phyloP scores from a whole-genome alignment of 2,797 vertebrate species.

The Sebastes hopkinsi region DNA sequence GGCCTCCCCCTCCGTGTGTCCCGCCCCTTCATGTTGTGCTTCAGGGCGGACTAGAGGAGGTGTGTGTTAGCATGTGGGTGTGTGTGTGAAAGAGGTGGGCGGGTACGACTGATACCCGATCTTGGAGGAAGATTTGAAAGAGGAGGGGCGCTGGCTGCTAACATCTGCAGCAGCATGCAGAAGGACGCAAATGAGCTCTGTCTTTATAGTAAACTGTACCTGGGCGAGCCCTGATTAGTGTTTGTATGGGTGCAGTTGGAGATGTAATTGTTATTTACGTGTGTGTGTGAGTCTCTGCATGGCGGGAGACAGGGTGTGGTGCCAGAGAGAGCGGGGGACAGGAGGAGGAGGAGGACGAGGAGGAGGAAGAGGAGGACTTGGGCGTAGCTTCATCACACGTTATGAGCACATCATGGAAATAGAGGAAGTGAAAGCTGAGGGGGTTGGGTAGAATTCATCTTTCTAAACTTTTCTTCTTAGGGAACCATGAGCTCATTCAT shows the following conservation, averaged over 20 bases:
- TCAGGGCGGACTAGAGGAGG: constrained; percentile 17
- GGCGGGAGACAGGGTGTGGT: constrained; percentile 56
- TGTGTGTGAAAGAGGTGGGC: constrained; percentile 17
- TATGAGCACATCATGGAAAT: constrained; percentile 32
- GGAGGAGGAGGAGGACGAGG: neutral
- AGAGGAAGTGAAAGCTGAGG: constrained; percentile 69
- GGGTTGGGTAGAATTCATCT: neutral
- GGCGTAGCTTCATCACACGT: constrained; percentile 15
- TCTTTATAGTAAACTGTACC: constrained; percentile 46
- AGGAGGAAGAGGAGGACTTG: neutral
- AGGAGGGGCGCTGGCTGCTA: neutral
- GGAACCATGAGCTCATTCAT: constrained; percentile 3
- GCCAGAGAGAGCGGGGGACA: constrained; percentile 3
- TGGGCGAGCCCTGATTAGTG: constrained; percentile 10
- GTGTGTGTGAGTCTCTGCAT: constrained; percentile 27
- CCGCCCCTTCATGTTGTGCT: constrained; percentile 28
- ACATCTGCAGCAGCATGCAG: constrained; percentile 35
- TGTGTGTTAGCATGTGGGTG: constrained; percentile 14
- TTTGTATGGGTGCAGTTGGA: constrained; percentile 29
- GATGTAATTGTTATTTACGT: constrained; percentile 37
- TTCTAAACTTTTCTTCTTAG: neutral
- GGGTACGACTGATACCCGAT: constrained; percentile 44
- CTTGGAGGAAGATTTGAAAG: constrained; percentile 5
- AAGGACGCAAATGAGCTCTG: neutral
- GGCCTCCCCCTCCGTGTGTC: neutral